Percentiles rank a stretch among this genome's conserved stretches.
These are phyloP conservation scores for Ricordea florida DNA, from an alignment of 92 coral and sea anemone genomes.

Conservation along the genomic window DNA sequence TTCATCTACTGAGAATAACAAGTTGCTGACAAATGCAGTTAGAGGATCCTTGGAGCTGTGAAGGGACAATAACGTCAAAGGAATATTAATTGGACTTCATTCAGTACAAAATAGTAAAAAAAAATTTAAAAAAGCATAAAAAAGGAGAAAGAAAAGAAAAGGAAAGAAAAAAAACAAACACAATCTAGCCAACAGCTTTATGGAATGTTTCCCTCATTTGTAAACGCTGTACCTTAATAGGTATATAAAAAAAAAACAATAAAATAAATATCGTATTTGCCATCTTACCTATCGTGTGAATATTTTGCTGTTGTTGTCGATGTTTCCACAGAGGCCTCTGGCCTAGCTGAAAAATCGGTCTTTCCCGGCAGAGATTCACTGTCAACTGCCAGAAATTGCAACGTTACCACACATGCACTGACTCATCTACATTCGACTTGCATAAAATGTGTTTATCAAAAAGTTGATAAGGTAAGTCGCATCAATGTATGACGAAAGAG, in stretches of 20 bases:
- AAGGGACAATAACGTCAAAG: not conserved
- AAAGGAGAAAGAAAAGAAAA: not conserved
- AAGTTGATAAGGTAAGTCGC: too few species aligned
- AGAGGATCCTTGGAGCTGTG: slow-evolving; percentile 70
- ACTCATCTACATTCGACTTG: too few species aligned
- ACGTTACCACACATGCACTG: too few species aligned
- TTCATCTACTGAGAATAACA: slow-evolving; percentile 77
- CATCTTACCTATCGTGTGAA: slow-evolving; percentile 27
- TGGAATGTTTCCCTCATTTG: too few species aligned
- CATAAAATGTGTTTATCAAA: too few species aligned
- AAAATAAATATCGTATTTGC: too few species aligned
- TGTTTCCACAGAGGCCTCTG: not conserved
- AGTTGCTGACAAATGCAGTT: slow-evolving; percentile 90
- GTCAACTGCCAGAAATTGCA: too few species aligned
- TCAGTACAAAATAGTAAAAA: not conserved
- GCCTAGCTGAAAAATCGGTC: not conserved
- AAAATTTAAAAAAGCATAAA: not conserved
- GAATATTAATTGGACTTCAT: not conserved
- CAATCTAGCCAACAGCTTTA: not conserved
- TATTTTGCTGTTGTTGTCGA: not conserved
- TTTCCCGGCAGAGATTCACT: too few species aligned
- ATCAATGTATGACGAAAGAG: too few species aligned
- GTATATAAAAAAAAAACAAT: too few species aligned
- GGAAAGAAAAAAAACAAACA: not conserved
- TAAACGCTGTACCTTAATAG: too few species aligned